Evolutionary conservation across 2,797 vertebrate genomes (phyloP).

Genomic region (Rallus crepitans): DNA sequence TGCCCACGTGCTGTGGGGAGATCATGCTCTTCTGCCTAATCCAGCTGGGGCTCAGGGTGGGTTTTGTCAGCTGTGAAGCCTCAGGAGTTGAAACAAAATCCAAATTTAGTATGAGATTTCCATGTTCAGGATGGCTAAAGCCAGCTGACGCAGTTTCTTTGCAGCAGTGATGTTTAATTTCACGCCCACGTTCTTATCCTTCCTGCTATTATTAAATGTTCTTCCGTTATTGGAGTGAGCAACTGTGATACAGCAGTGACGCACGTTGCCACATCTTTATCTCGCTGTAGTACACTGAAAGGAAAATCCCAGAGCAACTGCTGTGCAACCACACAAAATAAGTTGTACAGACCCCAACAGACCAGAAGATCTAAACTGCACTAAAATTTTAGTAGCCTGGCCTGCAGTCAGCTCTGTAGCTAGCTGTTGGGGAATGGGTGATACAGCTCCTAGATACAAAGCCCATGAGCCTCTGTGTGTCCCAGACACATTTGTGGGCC

Average conservation of each 20-base stretch:
- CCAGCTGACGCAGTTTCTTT: not conserved
- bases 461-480: not conserved
- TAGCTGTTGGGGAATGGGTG: accelerated
- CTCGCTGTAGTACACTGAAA: not conserved
- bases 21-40: not conserved
- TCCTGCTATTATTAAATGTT: constrained; percentile 16
- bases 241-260: not conserved
- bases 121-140: not conserved
- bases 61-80: not conserved
- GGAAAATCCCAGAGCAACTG: not conserved
- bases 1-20: accelerated
- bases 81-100: not conserved
- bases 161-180: not conserved
- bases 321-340: not conserved
- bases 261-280: not conserved
- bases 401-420: not conserved
- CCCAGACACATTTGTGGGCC: not conserved
- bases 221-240: not conserved
- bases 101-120: not conserved
- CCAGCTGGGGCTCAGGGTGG: accelerated
- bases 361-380: not conserved
- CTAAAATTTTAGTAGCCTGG: not conserved
- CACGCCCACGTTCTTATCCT: not conserved
- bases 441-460: not conserved
- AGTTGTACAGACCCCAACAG: not conserved